Evolutionary conservation across 2,113 vertebrate species (phyloP).

Genomic region (Uria lomvia): DNA sequence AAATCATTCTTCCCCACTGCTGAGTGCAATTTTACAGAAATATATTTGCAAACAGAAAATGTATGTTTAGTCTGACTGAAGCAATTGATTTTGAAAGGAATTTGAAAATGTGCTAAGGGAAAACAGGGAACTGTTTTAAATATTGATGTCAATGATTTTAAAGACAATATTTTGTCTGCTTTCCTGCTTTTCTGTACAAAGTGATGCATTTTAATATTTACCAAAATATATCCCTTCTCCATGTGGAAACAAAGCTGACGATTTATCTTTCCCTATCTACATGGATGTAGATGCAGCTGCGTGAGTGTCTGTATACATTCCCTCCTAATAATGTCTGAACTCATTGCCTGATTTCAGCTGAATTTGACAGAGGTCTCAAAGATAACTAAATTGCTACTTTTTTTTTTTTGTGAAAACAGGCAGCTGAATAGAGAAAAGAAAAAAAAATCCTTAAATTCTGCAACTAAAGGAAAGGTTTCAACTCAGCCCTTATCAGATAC

Average conservation of each 20-base stretch:
- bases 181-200: conserved; percentile 7
- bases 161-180: background rate
- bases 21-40: background rate
- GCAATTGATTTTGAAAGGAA: background rate
- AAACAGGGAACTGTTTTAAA: background rate
- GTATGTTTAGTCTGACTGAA: conserved; percentile 4
- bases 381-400: background rate
- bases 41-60: conserved; percentile 35
- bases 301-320: conserved; percentile 54
- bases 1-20: background rate
- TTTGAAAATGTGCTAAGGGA: background rate
- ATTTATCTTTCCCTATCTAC: conserved; percentile 36
- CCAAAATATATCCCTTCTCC: background rate
- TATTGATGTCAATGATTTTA: background rate
- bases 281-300: conserved; percentile 23
- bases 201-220: background rate
- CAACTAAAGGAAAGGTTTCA: background rate
- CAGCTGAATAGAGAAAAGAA: background rate
- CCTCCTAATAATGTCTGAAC: conserved; percentile 26
- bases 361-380: conserved; percentile 48
- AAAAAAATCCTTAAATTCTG: background rate
- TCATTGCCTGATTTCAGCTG: conserved; percentile 42
- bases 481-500: background rate
- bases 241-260: background rate
- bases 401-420: background rate